Percentiles rank a stretch among this genome's conserved stretches.
These are phyloP conservation scores for Typhlomys cinereus DNA, from an alignment of 2,113 vertebrate genomes.

Conservation along the genomic window DNA sequence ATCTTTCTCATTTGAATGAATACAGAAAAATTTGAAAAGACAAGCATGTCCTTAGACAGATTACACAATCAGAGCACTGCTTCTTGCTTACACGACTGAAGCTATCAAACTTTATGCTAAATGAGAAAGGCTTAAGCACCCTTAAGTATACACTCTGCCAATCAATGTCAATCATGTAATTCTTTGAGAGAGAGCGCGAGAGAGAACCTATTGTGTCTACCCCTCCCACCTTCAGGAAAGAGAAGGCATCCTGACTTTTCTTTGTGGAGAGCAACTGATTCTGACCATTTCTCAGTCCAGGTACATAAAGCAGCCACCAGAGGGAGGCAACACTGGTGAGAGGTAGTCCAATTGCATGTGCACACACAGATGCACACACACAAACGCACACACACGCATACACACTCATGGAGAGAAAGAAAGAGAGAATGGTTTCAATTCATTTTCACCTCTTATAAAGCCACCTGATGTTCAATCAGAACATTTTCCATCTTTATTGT, in stretches of 20 bases:
- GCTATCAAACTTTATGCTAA: background rate
- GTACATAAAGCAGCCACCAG: conserved; percentile 60
- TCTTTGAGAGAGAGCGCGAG: background rate
- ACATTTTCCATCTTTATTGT: background rate
- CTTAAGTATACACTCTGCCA: background rate
- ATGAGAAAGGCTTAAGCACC: background rate
- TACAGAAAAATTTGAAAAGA: background rate
- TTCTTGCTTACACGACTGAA: background rate
- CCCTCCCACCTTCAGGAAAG: background rate
- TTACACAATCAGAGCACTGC: background rate
- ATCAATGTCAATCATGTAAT: background rate
- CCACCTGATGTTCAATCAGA: no score
- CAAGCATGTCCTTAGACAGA: background rate
- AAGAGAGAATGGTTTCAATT: background rate
- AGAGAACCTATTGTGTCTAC: background rate
- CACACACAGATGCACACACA: background rate
- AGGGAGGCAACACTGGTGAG: conserved; percentile 62
- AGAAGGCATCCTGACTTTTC: background rate
- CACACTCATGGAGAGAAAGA: background rate
- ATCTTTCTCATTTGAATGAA: conserved; percentile 39
- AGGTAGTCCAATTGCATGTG: background rate
- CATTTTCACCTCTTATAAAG: no score
- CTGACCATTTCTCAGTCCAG: background rate
- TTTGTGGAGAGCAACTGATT: background rate
- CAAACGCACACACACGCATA: background rate